Percentiles rank a stretch among this genome's conserved stretches.
These are phyloP conservation scores for Paramormyrops hopkinsi DNA, from an alignment of 2,797 vertebrate genomes.

Conservation along the genomic window DNA sequence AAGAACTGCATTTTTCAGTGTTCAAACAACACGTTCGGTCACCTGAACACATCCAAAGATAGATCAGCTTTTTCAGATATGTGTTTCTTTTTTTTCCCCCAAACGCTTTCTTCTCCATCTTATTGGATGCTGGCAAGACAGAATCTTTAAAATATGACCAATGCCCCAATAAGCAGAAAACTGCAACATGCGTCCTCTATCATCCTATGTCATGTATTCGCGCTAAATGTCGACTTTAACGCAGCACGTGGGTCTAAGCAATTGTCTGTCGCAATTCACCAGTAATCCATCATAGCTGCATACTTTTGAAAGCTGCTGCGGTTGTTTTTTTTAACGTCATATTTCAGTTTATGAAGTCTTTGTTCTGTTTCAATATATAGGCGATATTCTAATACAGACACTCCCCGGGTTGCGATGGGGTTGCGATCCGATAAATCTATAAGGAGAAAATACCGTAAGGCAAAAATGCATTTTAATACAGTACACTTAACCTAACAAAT, in stretches of 20 bases:
- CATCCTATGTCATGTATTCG: background rate
- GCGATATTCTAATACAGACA: background rate
- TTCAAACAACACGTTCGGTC: background rate
- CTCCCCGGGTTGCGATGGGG: background rate
- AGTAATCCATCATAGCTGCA: constrained; percentile 21
- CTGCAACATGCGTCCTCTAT: background rate
- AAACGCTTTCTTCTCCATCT: background rate
- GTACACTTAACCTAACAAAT: background rate
- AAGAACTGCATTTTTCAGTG: background rate
- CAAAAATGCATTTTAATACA: background rate
- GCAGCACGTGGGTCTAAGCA: background rate
- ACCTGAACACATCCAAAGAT: background rate
- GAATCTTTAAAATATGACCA: constrained; percentile 11
- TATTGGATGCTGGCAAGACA: background rate
- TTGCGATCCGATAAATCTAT: background rate
- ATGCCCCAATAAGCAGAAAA: background rate
- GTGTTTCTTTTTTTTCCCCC: background rate
- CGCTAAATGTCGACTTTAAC: background rate
- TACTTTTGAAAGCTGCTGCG: background rate
- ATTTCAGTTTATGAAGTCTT: background rate
- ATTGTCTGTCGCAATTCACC: background rate
- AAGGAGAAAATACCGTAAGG: background rate
- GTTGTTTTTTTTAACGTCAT: background rate
- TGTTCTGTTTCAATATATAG: background rate
- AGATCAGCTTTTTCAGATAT: background rate